Percentiles rank a stretch among this genome's conserved stretches.
phyloP scores from a whole-genome alignment of 2,888 invertebrate species.

The Drosophila birchii region DNA sequence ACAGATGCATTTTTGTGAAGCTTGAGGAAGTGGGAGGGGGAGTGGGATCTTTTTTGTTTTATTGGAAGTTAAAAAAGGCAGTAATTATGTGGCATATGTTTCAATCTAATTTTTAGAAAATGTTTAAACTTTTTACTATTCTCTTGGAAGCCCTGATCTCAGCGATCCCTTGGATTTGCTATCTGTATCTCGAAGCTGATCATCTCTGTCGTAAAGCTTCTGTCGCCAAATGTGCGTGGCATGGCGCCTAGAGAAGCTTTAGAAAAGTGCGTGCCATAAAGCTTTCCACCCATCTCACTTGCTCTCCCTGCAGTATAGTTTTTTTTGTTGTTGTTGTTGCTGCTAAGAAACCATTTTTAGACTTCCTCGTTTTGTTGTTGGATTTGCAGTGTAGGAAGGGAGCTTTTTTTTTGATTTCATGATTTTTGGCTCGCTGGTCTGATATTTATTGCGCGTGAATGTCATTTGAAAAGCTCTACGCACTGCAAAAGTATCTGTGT shows the following conservation, averaged over 20 bases:
- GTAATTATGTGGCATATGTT: not conserved
- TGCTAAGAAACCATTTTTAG: constrained; percentile 48
- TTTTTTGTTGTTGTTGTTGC: constrained; percentile 21
- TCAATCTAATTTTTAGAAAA: too few relatives aligned
- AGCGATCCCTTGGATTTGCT: not conserved
- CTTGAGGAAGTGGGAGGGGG: not conserved
- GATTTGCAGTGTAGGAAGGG: constrained; percentile 63
- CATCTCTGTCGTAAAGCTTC: constrained; percentile 51
- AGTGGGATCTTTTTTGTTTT: not conserved
- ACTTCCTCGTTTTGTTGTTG: constrained; percentile 63
- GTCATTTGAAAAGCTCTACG: constrained; percentile 76
- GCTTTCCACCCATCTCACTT: constrained; percentile 26
- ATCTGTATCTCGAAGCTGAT: constrained; percentile 22
- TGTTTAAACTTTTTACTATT: not conserved
- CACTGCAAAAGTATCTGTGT: constrained; percentile 57
- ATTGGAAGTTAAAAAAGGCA: not conserved
- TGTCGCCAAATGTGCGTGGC: constrained; percentile 34
- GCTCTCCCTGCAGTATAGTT: constrained; percentile 35
- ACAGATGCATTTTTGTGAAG: constrained; percentile 18
- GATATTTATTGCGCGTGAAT: constrained; percentile 76
- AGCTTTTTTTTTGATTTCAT: constrained; percentile 67
- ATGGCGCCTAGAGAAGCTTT: constrained; percentile 57
- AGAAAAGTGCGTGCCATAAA: constrained; percentile 50
- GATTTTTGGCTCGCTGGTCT: constrained; percentile 28
- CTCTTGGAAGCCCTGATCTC: not conserved